phyloP scores from a whole-genome alignment of 2,797 vertebrate species.

The Harpagifer antarcticus region DNA sequence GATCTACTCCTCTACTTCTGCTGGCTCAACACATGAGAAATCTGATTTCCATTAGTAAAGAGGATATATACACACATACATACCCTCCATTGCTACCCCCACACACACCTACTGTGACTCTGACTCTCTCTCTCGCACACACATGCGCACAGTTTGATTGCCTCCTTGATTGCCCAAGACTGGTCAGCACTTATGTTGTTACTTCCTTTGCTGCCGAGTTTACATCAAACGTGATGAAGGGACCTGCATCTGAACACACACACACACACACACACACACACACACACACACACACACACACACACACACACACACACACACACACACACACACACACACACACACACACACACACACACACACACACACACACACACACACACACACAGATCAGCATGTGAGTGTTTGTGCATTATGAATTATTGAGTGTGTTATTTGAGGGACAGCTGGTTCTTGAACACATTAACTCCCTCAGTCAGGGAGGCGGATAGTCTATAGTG shows the following conservation, averaged over 20 bases:
- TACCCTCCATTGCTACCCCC: conserved; percentile 21
- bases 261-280: too few relatives aligned
- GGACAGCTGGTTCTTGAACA: conserved; percentile 77
- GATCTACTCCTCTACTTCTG: conserved; percentile 74
- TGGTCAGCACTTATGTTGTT: conserved; percentile 52
- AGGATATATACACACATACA: conserved; percentile 37
- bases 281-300: background rate
- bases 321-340: conserved; percentile 17
- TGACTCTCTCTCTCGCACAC: background rate
- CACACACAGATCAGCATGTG: conserved; percentile 7
- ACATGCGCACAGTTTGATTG: conserved; percentile 36
- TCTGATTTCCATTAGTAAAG: conserved; percentile 77
- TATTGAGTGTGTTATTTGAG: conserved; percentile 85
- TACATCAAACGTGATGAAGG: conserved; percentile 42
- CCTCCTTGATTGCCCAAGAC: conserved; percentile 34
- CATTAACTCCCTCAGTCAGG: conserved; percentile 72
- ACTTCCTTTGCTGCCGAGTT: conserved; percentile 44
- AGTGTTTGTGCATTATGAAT: conserved; percentile 70
- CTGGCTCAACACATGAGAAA: conserved; percentile 77
- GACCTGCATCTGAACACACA: conserved; percentile 23
- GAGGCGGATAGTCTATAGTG: conserved; percentile 42
- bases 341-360: conserved; percentile 18
- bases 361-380: conserved; percentile 1
- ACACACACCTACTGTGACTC: conserved; percentile 28
- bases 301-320: conserved; percentile 17